phyloP scores from a whole-genome alignment of 2,113 vertebrate species.

The Cromileptes altivelis region DNA sequence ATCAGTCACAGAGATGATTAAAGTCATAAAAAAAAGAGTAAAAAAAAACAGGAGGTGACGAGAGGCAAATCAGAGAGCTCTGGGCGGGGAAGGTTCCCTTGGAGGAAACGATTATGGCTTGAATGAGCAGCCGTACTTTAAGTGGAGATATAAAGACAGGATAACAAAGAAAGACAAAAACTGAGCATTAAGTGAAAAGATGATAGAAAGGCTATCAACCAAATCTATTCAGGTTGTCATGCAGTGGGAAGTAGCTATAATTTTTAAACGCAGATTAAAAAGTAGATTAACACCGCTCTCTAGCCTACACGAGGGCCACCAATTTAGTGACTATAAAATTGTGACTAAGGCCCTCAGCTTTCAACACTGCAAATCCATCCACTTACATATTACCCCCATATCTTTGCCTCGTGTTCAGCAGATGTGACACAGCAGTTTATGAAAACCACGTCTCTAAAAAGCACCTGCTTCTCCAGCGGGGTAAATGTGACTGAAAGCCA shows the following conservation, averaged over 20 bases:
- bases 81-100: neutral
- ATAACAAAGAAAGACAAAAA: neutral
- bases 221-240: neutral
- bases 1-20: conserved; percentile 47
- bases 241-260: neutral
- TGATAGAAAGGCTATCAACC: neutral
- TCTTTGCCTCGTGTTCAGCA: conserved; percentile 2
- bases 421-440: conserved; percentile 42
- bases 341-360: neutral
- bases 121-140: neutral
- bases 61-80: conserved; percentile 17
- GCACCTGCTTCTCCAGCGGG: conserved; percentile 42
- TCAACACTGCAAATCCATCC: neutral
- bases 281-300: neutral
- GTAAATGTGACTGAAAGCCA: conserved; percentile 69
- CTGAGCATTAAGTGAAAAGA: neutral
- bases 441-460: conserved; percentile 30
- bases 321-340: neutral
- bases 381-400: neutral
- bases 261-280: no score
- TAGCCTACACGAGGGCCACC: neutral
- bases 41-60: neutral
- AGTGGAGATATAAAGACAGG: neutral
- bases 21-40: conserved; percentile 25
- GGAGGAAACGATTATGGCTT: neutral